phyloP scores from a whole-genome alignment of 2,113 vertebrate genomes.

The Eolophus roseicapilla region DNA sequence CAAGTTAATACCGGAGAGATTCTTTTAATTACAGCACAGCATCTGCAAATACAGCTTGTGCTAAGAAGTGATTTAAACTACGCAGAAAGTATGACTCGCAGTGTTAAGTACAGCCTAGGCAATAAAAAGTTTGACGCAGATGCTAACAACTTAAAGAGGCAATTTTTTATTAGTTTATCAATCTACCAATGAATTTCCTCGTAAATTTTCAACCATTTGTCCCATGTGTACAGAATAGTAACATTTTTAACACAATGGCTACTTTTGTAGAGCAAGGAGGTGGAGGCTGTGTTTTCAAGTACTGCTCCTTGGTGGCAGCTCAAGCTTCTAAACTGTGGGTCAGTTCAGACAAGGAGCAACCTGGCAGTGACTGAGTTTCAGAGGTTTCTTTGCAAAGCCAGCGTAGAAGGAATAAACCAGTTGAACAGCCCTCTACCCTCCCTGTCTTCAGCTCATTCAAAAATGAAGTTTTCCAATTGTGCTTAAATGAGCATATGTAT shows the following conservation, averaged over 20 bases:
- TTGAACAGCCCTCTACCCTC: not conserved
- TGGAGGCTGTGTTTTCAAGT: not conserved
- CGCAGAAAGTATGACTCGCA: rapidly evolving
- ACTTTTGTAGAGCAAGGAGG: not conserved
- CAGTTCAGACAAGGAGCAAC: not conserved
- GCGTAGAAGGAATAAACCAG: rapidly evolving
- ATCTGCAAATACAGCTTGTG: not conserved
- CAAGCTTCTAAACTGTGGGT: not conserved
- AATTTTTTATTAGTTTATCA: not conserved
- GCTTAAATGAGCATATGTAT: not conserved
- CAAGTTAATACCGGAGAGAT: not conserved
- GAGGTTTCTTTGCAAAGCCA: not conserved
- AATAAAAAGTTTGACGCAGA: not conserved
- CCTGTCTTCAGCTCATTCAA: not conserved
- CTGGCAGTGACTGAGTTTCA: not conserved
- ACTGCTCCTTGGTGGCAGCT: not conserved
- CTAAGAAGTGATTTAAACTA: not conserved
- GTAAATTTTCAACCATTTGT: not conserved
- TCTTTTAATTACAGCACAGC: not conserved
- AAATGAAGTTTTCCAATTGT: not conserved
- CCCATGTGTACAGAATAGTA: not conserved
- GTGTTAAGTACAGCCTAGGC: not conserved
- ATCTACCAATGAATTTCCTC: not conserved
- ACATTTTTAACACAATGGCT: not conserved
- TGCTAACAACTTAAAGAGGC: not conserved